Percentiles rank a stretch among this genome's conserved stretches.
Conservation (phyloP, 2,888 invertebrate species). For the Cephus sareptanus region DNA sequence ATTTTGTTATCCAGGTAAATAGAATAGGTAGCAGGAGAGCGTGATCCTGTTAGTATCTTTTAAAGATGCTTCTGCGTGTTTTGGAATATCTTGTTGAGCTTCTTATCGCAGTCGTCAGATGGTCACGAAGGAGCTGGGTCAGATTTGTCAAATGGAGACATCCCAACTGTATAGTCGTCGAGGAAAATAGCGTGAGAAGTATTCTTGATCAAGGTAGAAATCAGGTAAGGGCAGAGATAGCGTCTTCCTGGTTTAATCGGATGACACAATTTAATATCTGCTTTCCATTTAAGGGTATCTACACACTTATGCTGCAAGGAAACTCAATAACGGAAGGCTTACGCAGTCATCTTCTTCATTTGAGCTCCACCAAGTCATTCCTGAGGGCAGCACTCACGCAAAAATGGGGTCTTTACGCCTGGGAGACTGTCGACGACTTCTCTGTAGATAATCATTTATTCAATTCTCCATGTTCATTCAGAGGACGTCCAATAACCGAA, state of each 20-base stretch:
- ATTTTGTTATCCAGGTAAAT: slow-evolving; percentile 41
- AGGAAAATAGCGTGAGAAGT: slow-evolving; percentile 50
- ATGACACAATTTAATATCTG: neutral
- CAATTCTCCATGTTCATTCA: slow-evolving; percentile 73
- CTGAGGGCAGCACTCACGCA: slow-evolving; percentile 76
- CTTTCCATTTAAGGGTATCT: slow-evolving; percentile 51
- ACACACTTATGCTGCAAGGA: slow-evolving; percentile 56
- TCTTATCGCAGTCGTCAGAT: slow-evolving; percentile 48
- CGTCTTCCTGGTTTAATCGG: neutral
- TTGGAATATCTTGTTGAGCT: slow-evolving; percentile 1
- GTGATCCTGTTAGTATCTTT: neutral
- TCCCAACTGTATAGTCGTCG: slow-evolving; percentile 52
- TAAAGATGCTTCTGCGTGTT: neutral
- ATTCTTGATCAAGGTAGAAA: slow-evolving; percentile 59
- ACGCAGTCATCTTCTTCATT: slow-evolving; percentile 46
- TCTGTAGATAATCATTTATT: slow-evolving; percentile 78
- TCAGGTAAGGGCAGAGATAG: slow-evolving; percentile 43
- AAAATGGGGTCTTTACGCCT: slow-evolving; percentile 83
- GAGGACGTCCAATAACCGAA: slow-evolving; percentile 78
- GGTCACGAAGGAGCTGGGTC: slow-evolving; percentile 53
- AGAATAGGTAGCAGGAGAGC: neutral
- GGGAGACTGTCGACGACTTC: slow-evolving; percentile 73
- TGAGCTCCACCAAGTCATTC: slow-evolving; percentile 67
- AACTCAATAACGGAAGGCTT: slow-evolving; percentile 48
- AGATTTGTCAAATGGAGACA: slow-evolving; percentile 58